These are phyloP conservation scores for Tachystola acroxantha DNA, from an alignment of 2,888 invertebrate genomes.

Conservation along the genomic window DNA sequence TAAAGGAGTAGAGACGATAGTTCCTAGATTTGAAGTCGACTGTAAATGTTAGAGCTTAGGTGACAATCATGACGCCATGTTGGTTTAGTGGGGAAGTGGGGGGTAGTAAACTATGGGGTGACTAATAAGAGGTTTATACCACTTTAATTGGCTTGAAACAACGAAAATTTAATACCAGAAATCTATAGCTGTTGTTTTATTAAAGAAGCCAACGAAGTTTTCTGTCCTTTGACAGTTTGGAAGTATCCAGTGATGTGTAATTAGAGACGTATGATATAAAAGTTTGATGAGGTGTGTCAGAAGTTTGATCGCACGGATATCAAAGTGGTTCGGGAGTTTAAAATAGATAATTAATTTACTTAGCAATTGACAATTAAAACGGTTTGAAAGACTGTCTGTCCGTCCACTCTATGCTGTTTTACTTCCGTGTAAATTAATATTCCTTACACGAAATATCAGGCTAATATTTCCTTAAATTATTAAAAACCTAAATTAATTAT, in stretches of 20 bases:
- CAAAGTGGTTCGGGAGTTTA: too few relatives aligned
- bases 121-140: conserved; percentile 68
- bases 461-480: too few relatives aligned
- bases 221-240: conserved; percentile 21
- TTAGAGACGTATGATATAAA: conserved; percentile 17
- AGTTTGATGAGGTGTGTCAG: conserved; percentile 12
- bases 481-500: too few relatives aligned
- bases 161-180: conserved; percentile 49
- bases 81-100: conserved; percentile 61
- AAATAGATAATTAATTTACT: too few relatives aligned
- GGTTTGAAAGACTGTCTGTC: too few relatives aligned
- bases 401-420: too few relatives aligned
- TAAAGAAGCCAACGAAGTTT: conserved; percentile 36
- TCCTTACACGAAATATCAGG: too few relatives aligned
- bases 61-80: conserved; percentile 75
- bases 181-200: conserved; percentile 59
- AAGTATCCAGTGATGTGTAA: conserved; percentile 17
- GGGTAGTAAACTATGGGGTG: conserved; percentile 45
- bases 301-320: background rate
- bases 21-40: conserved; percentile 2
- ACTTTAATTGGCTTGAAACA: conserved; percentile 67
- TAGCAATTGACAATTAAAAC: too few relatives aligned
- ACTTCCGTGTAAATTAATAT: too few relatives aligned
- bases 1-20: too few relatives aligned
- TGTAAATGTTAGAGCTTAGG: conserved; percentile 49